These are phyloP conservation scores for Acipenser transmontanus DNA, from an alignment of 2,797 vertebrate species.

Conservation along the genomic window DNA sequence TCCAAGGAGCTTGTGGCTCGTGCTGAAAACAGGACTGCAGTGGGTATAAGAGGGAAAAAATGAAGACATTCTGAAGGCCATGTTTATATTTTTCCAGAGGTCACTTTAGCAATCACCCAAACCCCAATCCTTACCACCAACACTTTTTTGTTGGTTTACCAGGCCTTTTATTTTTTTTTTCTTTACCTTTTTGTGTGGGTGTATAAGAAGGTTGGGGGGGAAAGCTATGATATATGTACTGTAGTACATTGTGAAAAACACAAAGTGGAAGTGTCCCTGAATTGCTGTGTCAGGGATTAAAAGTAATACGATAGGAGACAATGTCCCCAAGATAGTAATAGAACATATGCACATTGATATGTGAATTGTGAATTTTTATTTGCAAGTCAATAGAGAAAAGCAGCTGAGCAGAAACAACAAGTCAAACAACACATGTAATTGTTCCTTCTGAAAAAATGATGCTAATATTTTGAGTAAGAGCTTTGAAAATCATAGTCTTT, in stretches of 20 bases:
- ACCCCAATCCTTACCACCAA: slow-evolving; percentile 39
- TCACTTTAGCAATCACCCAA: slow-evolving; percentile 40
- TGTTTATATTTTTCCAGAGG: slow-evolving; percentile 51
- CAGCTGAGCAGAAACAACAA: no score
- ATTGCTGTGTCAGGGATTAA: no score
- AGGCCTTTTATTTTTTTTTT: background rate
- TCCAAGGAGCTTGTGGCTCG: slow-evolving; percentile 29
- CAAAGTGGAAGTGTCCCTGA: no score
- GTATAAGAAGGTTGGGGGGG: background rate
- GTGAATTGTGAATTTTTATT: no score
- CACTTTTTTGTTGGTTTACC: slow-evolving; percentile 26
- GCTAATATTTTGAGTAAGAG: slow-evolving; percentile 1
- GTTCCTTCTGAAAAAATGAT: background rate
- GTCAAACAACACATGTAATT: no score
- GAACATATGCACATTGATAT: no score
- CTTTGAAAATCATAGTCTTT: background rate
- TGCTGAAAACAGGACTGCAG: slow-evolving; percentile 42
- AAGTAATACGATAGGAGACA: no score
- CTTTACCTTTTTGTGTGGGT: background rate
- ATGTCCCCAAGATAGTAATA: no score
- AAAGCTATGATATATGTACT: no score
- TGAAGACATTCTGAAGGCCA: slow-evolving; percentile 37
- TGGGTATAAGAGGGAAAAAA: slow-evolving; percentile 37
- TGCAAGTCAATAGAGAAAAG: no score
- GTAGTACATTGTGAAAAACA: no score